Evolutionary conservation across 2,888 invertebrate species (phyloP).

Genomic region (Eledona agricola): DNA sequence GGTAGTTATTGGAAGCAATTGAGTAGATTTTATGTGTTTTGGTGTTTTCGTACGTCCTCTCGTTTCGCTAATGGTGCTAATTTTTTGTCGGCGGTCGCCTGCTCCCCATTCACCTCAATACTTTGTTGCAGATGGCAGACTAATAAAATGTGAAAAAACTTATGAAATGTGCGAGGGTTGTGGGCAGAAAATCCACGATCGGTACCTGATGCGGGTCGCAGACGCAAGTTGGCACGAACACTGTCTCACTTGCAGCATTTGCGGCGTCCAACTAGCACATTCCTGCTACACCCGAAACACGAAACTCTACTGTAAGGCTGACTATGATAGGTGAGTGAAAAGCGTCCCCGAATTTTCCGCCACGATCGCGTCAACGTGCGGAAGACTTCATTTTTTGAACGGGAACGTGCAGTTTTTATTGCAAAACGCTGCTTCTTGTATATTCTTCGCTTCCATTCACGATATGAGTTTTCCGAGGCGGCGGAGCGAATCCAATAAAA

Average conservation of each 20-base stretch:
- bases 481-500: constrained; percentile 57
- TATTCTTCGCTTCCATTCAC: constrained; percentile 50
- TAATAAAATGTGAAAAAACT: constrained; percentile 80
- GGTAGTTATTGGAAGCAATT: too few species aligned
- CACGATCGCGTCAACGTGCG: constrained; percentile 9
- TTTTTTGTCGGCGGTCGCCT: too few species aligned
- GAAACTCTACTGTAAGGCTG: constrained; percentile 95
- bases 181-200: constrained; percentile 92
- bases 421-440: constrained; percentile 38
- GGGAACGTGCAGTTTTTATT: constrained; percentile 23
- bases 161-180: constrained; percentile 94
- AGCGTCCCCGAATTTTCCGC: constrained; percentile 4
- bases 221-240: constrained; percentile 97
- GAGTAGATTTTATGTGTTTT: too few species aligned
- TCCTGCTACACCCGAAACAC: constrained; percentile 95
- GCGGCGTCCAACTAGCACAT: constrained; percentile 87
- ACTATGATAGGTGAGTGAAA: constrained; percentile 87
- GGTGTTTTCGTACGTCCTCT: too few species aligned
- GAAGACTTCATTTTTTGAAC: constrained; percentile 24
- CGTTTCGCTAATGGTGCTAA: too few species aligned
- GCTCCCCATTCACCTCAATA: constrained; percentile 6
- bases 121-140: constrained; percentile 55
- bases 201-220: constrained; percentile 93
- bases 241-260: constrained; percentile 95
- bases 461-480: constrained; percentile 55